Conservation (phyloP, 2,888 invertebrate species). For the Tortricodes alternella region DNA sequence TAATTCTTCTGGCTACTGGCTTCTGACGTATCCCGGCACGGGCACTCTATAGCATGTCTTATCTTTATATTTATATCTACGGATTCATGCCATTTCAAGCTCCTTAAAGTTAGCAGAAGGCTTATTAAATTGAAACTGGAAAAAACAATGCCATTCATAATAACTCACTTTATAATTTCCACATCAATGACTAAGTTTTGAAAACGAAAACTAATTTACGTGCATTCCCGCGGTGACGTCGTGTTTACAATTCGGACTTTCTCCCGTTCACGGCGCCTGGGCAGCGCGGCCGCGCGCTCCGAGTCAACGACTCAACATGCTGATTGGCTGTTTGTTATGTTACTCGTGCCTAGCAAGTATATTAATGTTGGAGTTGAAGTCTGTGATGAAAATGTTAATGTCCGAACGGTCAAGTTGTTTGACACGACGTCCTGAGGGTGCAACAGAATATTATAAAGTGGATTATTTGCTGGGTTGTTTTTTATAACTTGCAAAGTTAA, state of each 20-base stretch:
- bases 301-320: slow-evolving; percentile 50
- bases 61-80: too few relatives aligned
- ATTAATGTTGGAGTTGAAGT: neutral
- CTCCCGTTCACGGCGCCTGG: slow-evolving; percentile 62
- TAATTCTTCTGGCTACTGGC: too few relatives aligned
- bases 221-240: slow-evolving; percentile 49
- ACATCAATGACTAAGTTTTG: slow-evolving; percentile 39
- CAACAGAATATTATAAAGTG: too few relatives aligned
- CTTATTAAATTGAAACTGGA: too few relatives aligned
- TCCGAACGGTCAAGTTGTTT: neutral
- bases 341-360: neutral
- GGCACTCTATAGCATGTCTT: too few relatives aligned
- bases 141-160: neutral
- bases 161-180: neutral
- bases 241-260: slow-evolving; percentile 52
- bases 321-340: slow-evolving; percentile 17
- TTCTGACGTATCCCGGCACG: too few relatives aligned
- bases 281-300: slow-evolving; percentile 43
- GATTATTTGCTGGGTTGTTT: too few relatives aligned
- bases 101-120: too few relatives aligned
- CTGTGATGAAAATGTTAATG: neutral
- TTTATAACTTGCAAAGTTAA: too few relatives aligned
- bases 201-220: slow-evolving; percentile 64
- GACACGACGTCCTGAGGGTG: too few relatives aligned
- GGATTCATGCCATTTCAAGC: too few relatives aligned